Evolutionary conservation across 2,888 invertebrate species (phyloP).

Genomic region (Drosophila testacea): DNA sequence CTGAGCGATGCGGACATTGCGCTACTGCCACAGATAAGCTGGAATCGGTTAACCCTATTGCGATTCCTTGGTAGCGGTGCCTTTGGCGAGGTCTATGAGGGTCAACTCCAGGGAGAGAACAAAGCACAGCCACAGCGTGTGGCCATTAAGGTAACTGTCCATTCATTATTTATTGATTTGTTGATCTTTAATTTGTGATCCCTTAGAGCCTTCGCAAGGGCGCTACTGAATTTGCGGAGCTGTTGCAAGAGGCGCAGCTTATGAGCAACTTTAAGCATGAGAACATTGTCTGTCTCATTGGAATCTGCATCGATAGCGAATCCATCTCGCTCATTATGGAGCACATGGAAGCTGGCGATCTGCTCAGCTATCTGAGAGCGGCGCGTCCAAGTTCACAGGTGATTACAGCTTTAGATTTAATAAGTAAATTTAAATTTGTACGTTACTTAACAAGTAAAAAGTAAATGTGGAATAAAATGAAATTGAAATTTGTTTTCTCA

Average conservation of each 20-base stretch:
- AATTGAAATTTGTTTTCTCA: no score
- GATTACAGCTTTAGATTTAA: conserved; percentile 4
- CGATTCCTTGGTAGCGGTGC: conserved; percentile 98
- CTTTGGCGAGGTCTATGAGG: conserved; percentile 98
- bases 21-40: conserved; percentile 92
- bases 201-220: conserved; percentile 94
- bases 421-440: no score
- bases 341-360: conserved; percentile 98
- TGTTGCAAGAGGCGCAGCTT: conserved; percentile 97
- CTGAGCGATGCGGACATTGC: conserved; percentile 92
- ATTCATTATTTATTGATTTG: not conserved
- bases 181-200: conserved; percentile 16
- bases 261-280: conserved; percentile 99
- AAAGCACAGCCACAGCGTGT: conserved; percentile 92
- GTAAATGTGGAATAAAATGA: no score
- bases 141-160: conserved; percentile 92
- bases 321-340: conserved; percentile 98
- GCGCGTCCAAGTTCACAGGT: conserved; percentile 91
- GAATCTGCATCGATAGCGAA: conserved; percentile 97
- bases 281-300: conserved; percentile 96
- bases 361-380: conserved; percentile 94
- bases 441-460: no score
- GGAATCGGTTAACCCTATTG: conserved; percentile 93
- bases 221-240: conserved; percentile 94
- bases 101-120: conserved; percentile 89